Base-by-base conservation (phyloP, 2,888 invertebrate genomes). In the Platycheirus albimanus region DNA sequence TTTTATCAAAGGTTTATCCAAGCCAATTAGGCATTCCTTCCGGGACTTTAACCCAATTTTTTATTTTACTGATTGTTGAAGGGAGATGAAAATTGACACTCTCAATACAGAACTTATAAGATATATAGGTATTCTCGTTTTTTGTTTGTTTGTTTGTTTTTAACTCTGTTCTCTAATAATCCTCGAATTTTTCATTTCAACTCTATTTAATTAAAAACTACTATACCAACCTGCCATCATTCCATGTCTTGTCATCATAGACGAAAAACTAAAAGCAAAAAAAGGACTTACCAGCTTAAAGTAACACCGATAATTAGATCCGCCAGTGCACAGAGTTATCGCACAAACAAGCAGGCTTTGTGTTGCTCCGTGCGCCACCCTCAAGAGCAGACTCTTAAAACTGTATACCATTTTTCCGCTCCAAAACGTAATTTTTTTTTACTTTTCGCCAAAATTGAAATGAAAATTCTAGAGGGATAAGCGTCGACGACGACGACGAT, bases 271-370 rank as follows among this genome's bases (percentile, higher is more conserved):
- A 19, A 17, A 56, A 19, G 33, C 2, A 28, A 47, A 45, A 49
- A 38, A 64, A 13, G 17, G 33, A 28, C 5, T 8, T n/a, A 51
- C 51, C 17, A 49, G 66, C 24, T 51, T 61, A 64, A 78, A 72
- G 71, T 83, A 72, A 69, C 78, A 72, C 78, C 72, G 67, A 78
- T 83, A 83, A 83, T 78, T 78, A 83, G 83, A 83, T 83, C 83
- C 78, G 78, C 72, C 41, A 63, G 15, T 67, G 78, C 77, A 69
- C 69, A 70, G 56, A 75, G 64, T 58, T 72, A 52, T 52, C 52
- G 80, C 56, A 24, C 47, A 24, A 3, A n/a, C n/a, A n/a, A n/a
- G n/a, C n/a, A n/a, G 24, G 69, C 45, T 51, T 24, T 41, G 30
- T 63, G 54, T 70, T 30, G 20, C 54, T 33, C 30, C 30, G 13